Percentiles rank a stretch among this genome's conserved stretches.
These are phyloP conservation scores for Sycobia sp. DNA, from an alignment of 1,140 invertebrate species.

Conservation along the genomic window DNA sequence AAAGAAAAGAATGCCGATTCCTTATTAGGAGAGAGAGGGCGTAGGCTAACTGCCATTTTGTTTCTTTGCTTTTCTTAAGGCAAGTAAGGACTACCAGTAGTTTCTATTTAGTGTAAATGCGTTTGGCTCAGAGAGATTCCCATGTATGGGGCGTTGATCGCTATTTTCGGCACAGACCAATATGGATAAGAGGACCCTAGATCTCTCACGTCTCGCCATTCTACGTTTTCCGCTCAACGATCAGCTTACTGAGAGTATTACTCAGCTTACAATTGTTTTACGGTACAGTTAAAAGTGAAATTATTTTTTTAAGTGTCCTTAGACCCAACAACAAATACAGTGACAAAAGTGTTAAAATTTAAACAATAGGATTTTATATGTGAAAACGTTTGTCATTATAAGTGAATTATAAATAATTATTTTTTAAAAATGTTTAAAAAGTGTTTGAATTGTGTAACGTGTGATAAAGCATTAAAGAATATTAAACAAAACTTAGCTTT, in stretches of 20 bases:
- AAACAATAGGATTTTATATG: too few relatives aligned
- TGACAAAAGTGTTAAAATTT: too few relatives aligned
- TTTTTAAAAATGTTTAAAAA: too few relatives aligned
- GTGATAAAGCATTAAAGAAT: too few relatives aligned
- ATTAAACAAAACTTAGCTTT: too few relatives aligned
- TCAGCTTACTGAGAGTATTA: conserved; percentile 15
- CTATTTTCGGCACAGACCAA: conserved; percentile 54
- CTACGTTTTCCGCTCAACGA: conserved; percentile 42
- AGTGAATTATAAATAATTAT: too few relatives aligned
- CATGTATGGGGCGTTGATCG: conserved; percentile 55
- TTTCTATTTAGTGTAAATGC: conserved; percentile 24
- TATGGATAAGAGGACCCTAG: conserved; percentile 58
- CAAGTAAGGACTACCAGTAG: conserved; percentile 49
- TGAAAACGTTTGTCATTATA: too few relatives aligned
- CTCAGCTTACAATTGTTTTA: conserved; percentile 1
- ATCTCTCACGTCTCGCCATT: conserved; percentile 49
- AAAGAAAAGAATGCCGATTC: conserved; percentile 44
- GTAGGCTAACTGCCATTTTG: conserved; percentile 37
- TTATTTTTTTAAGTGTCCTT: too few relatives aligned
- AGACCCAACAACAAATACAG: too few relatives aligned
- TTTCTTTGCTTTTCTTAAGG: conserved; percentile 45
- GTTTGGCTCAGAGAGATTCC: conserved; percentile 45
- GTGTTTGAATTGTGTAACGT: too few relatives aligned
- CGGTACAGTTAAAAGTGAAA: conserved; percentile 17
- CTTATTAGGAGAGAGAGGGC: conserved; percentile 59